Percentiles rank a stretch among this genome's conserved stretches.
Conservation (phyloP, 1,140 invertebrate species). For the Solenopsis invicta region DNA sequence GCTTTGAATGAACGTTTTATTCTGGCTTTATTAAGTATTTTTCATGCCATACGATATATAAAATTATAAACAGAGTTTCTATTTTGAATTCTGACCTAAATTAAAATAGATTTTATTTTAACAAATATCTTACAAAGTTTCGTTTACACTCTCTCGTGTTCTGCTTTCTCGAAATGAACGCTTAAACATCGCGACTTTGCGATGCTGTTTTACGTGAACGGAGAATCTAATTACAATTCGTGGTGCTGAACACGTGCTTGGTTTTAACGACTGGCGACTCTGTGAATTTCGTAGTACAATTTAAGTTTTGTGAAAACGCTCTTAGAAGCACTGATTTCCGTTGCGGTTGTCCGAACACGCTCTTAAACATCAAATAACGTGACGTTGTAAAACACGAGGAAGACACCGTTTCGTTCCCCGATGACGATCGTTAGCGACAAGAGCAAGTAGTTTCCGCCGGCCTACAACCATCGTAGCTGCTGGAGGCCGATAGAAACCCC, state of each 20-base stretch:
- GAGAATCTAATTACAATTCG: constrained; percentile 35
- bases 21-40: not conserved
- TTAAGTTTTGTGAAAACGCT: constrained; percentile 38
- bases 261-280: constrained; percentile 25
- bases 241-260: constrained; percentile 11
- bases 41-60: not conserved
- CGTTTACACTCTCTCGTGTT: not conserved
- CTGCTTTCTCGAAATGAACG: not conserved
- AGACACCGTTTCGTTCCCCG: constrained; percentile 11
- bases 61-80: not conserved
- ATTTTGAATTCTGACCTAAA: not conserved
- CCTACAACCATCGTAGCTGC: constrained; percentile 93
- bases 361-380: constrained; percentile 43
- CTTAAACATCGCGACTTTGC: not conserved
- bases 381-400: constrained; percentile 33
- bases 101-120: not conserved
- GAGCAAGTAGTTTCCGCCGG: constrained; percentile 97
- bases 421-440: constrained; percentile 83
- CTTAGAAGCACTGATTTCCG: constrained; percentile 35
- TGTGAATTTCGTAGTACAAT: not conserved
- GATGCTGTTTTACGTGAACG: not conserved
- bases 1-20: not conserved
- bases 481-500: constrained; percentile 98
- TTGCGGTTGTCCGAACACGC: constrained; percentile 1
- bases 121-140: not conserved